Percentiles rank a stretch among this genome's conserved stretches.
Evolutionary conservation across 2,888 invertebrate genomes (phyloP).

Genomic region (Chymomyza procnemis): DNA sequence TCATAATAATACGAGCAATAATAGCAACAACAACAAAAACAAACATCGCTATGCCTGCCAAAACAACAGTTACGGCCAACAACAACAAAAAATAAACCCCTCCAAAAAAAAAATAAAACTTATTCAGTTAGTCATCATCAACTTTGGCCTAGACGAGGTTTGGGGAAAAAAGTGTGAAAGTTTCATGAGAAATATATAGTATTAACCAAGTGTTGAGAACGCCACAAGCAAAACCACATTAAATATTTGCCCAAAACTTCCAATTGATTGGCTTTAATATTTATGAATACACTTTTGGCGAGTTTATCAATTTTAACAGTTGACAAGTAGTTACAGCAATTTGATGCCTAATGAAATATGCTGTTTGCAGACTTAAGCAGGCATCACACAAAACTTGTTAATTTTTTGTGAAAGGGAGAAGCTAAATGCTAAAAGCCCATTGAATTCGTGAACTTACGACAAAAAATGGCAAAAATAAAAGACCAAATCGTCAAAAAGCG

Average conservation of each 20-base stretch:
- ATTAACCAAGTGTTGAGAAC: neutral
- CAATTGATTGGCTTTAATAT: conserved; percentile 35
- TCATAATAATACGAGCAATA: conserved; percentile 42
- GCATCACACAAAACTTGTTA: no score
- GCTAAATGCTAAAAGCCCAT: no score
- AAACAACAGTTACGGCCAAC: conserved; percentile 3
- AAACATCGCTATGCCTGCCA: conserved; percentile 3
- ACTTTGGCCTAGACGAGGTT: neutral
- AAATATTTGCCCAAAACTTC: conserved; percentile 59
- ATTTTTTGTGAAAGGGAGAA: no score
- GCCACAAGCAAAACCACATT: conserved; percentile 30
- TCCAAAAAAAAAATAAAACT: neutral
- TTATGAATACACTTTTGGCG: neutral
- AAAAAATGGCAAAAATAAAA: no score
- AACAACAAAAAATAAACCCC: no score
- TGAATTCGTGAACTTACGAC: no score
- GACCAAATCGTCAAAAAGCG: no score
- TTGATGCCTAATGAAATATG: neutral
- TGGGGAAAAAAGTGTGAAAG: neutral
- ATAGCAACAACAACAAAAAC: neutral
- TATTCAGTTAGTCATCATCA: conserved; percentile 43
- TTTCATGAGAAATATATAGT: neutral
- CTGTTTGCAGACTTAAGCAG: no score
- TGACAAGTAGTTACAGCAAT: neutral
- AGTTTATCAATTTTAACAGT: neutral